A percentile compares a stretch with the other conserved stretches of the same genome.
phyloP scores from a whole-genome alignment of 1,140 invertebrate species.

The Heliconius nattereri region DNA sequence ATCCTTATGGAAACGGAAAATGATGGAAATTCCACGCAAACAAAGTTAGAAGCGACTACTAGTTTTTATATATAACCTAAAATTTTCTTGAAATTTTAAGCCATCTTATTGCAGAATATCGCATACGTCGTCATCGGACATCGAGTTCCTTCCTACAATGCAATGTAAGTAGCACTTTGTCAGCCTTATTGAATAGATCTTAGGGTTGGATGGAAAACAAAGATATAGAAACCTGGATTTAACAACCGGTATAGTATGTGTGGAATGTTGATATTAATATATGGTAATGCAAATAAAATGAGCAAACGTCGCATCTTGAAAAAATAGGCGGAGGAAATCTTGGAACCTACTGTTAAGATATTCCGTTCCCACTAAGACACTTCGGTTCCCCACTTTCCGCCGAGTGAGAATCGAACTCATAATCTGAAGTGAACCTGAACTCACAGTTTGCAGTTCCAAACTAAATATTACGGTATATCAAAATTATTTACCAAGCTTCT shows the following conservation, averaged over 20 bases:
- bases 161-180: slow-evolving; percentile 34
- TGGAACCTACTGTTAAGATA: too few species aligned
- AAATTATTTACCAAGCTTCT: too few species aligned
- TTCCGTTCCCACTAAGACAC: too few species aligned
- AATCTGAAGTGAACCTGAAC: too few species aligned
- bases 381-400: too few species aligned
- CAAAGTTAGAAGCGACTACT: neutral
- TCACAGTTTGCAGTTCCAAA: too few species aligned
- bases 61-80: neutral
- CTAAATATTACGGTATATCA: too few species aligned
- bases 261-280: neutral
- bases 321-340: too few species aligned
- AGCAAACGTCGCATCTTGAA: too few species aligned
- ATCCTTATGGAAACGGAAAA: too few species aligned
- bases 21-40: neutral
- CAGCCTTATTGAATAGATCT: slow-evolving; percentile 32
- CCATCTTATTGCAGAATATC: neutral
- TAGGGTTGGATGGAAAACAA: slow-evolving; percentile 16
- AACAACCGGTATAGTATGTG: too few species aligned
- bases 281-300: neutral
- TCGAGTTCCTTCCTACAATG: slow-evolving; percentile 22
- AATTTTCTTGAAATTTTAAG: neutral
- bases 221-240: slow-evolving; percentile 16
- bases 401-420: too few species aligned
- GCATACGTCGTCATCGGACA: slow-evolving; percentile 5